Conservation (phyloP, 2,888 invertebrate species). For the Camponotus fellah region DNA sequence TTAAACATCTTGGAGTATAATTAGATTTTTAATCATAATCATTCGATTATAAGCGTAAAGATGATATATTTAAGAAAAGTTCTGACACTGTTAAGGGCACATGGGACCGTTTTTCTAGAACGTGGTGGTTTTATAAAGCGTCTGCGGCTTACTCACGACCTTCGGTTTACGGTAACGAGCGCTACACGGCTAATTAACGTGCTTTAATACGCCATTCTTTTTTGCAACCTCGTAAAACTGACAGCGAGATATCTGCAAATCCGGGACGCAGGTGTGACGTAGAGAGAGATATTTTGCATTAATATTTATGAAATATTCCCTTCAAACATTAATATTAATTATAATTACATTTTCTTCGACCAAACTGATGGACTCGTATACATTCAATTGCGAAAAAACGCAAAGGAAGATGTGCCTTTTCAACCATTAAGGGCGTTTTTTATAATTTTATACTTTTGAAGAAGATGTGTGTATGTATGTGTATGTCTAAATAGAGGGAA, state of each 20-base stretch:
- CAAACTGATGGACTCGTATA: background rate
- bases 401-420: background rate
- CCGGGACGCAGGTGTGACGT: conserved; percentile 44
- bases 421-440: background rate
- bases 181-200: conserved; percentile 67
- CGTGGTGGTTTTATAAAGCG: conserved; percentile 54
- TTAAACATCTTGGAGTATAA: conserved; percentile 15
- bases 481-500: background rate
- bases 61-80: background rate
- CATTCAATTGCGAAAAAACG: background rate
- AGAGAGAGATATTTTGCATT: conserved; percentile 21
- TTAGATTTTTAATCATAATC: background rate
- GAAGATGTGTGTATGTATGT: background rate
- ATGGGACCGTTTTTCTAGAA: conserved; percentile 59
- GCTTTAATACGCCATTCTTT: conserved; percentile 54
- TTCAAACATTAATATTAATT: conserved; percentile 62
- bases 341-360: conserved; percentile 16
- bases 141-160: conserved; percentile 50
- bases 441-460: background rate
- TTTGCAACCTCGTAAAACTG: conserved; percentile 67
- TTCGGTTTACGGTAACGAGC: conserved; percentile 62
- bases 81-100: conserved; percentile 60
- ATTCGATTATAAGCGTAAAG: background rate
- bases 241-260: conserved; percentile 47
- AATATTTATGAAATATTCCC: conserved; percentile 57